A percentile compares a stretch with the other conserved stretches of the same genome.
These are phyloP conservation scores for Actias luna DNA, from an alignment of 2,888 invertebrate genomes.

Conservation along the genomic window DNA sequence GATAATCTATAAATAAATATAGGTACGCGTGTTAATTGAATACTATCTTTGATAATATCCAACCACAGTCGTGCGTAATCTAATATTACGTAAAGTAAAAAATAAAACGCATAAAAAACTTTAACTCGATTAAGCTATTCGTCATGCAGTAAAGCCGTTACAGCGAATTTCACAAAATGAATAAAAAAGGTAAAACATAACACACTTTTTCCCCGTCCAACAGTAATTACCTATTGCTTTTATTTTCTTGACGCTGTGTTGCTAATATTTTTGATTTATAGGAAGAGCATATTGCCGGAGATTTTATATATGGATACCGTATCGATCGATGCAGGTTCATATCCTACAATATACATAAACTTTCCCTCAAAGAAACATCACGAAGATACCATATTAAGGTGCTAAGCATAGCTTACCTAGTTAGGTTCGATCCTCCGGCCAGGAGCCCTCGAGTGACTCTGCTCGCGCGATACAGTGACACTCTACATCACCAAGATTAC, in stretches of 20 bases:
- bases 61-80: conserved; percentile 1
- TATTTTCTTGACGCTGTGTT: neutral
- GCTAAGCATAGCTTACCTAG: too few species aligned
- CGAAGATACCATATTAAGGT: too few species aligned
- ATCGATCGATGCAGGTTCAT: too few species aligned
- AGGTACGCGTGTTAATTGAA: neutral
- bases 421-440: too few species aligned
- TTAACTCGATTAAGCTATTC: conserved; percentile 10
- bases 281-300: too few species aligned
- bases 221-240: neutral
- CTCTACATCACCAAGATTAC: too few species aligned
- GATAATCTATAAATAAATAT: neutral
- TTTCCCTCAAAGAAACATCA: too few species aligned
- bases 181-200: neutral
- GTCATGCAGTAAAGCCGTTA: conserved; percentile 5
- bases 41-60: neutral
- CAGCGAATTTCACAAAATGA: neutral
- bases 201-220: neutral
- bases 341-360: too few species aligned
- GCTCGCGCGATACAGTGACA: too few species aligned
- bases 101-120: conserved; percentile 10
- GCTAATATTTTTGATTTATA: neutral
- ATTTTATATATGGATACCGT: too few species aligned
- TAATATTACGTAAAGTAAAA: neutral
- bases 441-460: too few species aligned